A percentile compares a stretch with the other conserved stretches of the same genome.
phyloP scores from a whole-genome alignment of 2,113 vertebrate species.

The Larimichthys polyactis region DNA sequence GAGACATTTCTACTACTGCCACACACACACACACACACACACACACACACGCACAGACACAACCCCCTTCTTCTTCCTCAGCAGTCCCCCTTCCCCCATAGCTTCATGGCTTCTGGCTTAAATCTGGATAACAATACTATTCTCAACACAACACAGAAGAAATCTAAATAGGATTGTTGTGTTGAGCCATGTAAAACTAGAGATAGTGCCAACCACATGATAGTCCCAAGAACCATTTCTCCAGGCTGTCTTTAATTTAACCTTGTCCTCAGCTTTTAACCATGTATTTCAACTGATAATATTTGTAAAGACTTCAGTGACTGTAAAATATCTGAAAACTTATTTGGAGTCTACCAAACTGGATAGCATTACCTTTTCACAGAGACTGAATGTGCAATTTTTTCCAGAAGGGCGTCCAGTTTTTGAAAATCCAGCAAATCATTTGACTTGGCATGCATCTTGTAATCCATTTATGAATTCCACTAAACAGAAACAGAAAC shows the following conservation, averaged over 20 bases:
- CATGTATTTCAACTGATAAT: conserved; percentile 5
- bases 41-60: conserved; percentile 66
- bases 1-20: conserved; percentile 55
- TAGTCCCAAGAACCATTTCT: conserved; percentile 40
- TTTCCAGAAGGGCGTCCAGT: conserved; percentile 87
- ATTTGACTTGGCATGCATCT: conserved; percentile 87
- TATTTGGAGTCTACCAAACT: conserved; percentile 7
- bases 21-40: conserved; percentile 64
- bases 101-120: conserved; percentile 67
- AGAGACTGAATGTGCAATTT: conserved; percentile 86
- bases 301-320: neutral
- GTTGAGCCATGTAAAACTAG: conserved; percentile 6
- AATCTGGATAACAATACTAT: conserved; percentile 74
- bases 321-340: conserved; percentile 20
- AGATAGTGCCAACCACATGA: conserved; percentile 36
- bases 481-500: conserved; percentile 73
- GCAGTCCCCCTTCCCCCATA: conserved; percentile 64
- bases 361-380: conserved; percentile 84
- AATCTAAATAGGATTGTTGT: conserved; percentile 25
- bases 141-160: conserved; percentile 38
- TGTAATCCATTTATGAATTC: conserved; percentile 85
- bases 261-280: conserved; percentile 2
- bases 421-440: conserved; percentile 89
- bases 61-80: conserved; percentile 71
- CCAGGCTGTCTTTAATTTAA: conserved; percentile 24